phyloP scores from a whole-genome alignment of 2,888 invertebrate genomes.

The Ephialtes manifestator region DNA sequence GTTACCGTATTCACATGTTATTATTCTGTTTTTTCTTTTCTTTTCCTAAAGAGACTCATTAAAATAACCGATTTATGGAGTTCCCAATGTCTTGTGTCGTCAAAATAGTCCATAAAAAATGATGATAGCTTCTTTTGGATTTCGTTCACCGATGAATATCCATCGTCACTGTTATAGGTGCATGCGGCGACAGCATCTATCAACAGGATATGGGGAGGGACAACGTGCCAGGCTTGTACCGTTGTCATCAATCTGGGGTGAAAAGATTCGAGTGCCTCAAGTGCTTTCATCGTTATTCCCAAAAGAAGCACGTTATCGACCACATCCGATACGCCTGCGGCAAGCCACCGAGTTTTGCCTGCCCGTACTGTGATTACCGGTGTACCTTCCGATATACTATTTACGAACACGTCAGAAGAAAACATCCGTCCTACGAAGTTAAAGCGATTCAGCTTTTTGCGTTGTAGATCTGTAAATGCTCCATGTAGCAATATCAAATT shows the following conservation, averaged over 20 bases:
- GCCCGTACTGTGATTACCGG: slow-evolving; percentile 82
- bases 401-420: slow-evolving; percentile 74
- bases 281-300: slow-evolving; percentile 81
- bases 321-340: slow-evolving; percentile 83
- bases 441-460: slow-evolving; percentile 36
- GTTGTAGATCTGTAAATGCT: background rate
- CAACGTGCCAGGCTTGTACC: slow-evolving; percentile 37
- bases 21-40: background rate
- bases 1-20: background rate
- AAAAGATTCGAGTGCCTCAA: slow-evolving; percentile 81
- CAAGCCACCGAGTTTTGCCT: slow-evolving; percentile 83
- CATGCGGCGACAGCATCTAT: slow-evolving; percentile 29
- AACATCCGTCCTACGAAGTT: slow-evolving; percentile 61
- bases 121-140: background rate
- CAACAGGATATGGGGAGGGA: slow-evolving; percentile 27
- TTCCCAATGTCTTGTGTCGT: slow-evolving; percentile 2
- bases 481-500: background rate
- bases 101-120: slow-evolving; percentile 4
- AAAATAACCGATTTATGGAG: slow-evolving; percentile 16
- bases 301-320: slow-evolving; percentile 82
- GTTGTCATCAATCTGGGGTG: slow-evolving; percentile 75
- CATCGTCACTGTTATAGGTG: slow-evolving; percentile 32
- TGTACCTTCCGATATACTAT: slow-evolving; percentile 75
- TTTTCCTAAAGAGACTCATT: background rate
- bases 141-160: slow-evolving; percentile 29